Evolutionary conservation across 2,797 vertebrate species (phyloP), one percentile per base, ranked within the genome.

Genomic region (Hippoglossus hippoglossus): DNA sequence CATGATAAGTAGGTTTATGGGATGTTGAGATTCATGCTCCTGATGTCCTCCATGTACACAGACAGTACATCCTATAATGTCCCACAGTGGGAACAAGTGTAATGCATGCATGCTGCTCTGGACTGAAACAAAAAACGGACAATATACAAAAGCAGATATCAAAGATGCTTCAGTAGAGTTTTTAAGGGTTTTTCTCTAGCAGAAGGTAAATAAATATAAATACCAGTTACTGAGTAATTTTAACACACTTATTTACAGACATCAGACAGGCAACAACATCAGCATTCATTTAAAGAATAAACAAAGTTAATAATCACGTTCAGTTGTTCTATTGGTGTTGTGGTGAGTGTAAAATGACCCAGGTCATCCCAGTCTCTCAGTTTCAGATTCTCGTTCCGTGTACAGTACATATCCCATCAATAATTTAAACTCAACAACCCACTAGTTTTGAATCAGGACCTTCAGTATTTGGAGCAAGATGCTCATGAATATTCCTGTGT

Each of bases 401-500:
- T 57, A 49, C 5, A 31, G 41, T 36, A 13, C 13, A 18, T 50
- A 54, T 63, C 3, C 0, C 44, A 51, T 73, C 49, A 80, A 71
- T 63, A 22, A 72, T 79, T 61, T 50, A 34, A 63, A 67, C 19
- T 52, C 31, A 52, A 62, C 60, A 73, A 28, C 51, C n/a, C 31
- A 34, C 22, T 12, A 52, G 22, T 50, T 56, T 16, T n/a, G 47
- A 73, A 55, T 57, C 44, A 44, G 31, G 47, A 66, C 51, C 39
- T 61, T 13, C 1, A 11, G 66, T 28, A 75, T 80, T 69, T 56
- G 22, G 64, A 69, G 61, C 69, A 65, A 64, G 57, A 18, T 28
- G 63, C 74, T 87, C 57, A 73, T 83, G 12, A 65, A 78, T 63
- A 82, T 72, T 0, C 25, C 76, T 56, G 49, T n/a, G 47, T 24